Conservation (phyloP, 2,797 vertebrate species). For the Phrynocephalus forsythii region DNA sequence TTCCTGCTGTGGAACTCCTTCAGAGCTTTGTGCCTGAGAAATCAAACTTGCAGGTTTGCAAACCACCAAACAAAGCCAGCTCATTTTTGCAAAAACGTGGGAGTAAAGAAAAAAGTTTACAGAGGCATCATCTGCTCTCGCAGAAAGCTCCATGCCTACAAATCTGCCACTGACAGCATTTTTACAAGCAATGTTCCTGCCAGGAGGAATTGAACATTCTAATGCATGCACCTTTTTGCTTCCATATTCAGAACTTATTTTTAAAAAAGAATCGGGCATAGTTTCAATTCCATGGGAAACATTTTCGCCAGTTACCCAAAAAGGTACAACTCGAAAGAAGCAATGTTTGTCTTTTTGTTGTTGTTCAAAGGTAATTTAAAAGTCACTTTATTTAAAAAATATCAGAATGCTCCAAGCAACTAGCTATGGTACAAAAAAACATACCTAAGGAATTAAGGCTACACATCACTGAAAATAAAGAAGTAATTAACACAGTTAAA, state of each 20-base stretch:
- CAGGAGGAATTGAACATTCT: too few species aligned
- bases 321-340: background rate
- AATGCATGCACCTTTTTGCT: too few species aligned
- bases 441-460: background rate
- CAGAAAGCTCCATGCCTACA: too few species aligned
- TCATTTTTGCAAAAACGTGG: background rate
- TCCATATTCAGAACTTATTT: background rate
- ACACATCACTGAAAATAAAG: background rate
- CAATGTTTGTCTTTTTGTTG: background rate
- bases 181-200: background rate
- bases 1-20: background rate
- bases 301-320: background rate
- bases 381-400: background rate
- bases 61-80: background rate
- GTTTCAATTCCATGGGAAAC: background rate
- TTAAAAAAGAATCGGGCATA: background rate
- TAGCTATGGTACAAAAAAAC: background rate
- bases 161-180: background rate
- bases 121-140: background rate
- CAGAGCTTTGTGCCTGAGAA: too few species aligned
- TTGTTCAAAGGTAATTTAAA: background rate
- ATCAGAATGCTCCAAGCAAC: background rate
- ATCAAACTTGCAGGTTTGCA: too few species aligned
- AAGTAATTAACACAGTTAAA: background rate
- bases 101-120: background rate